Conservation (phyloP, 2,797 vertebrate species). For the Hemitrygon akajei region DNA sequence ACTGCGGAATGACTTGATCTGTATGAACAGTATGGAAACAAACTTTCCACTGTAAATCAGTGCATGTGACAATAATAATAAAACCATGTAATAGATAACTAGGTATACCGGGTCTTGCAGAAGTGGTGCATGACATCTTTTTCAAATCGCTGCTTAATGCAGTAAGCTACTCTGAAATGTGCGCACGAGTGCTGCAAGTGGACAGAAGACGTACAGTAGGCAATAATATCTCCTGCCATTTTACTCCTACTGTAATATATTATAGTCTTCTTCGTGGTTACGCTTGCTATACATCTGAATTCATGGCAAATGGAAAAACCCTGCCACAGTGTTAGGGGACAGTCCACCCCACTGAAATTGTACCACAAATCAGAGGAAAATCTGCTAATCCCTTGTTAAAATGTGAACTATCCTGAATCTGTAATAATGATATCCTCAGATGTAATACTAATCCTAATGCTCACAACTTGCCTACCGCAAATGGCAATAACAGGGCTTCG, state of each 20-base stretch:
- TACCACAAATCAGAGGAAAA: background rate
- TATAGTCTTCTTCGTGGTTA: background rate
- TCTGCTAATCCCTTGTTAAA: background rate
- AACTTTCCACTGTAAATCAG: no score
- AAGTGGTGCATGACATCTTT: background rate
- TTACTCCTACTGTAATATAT: background rate
- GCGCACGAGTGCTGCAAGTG: background rate
- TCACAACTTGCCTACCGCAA: background rate
- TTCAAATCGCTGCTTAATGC: background rate
- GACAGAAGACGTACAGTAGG: background rate
- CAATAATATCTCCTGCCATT: background rate
- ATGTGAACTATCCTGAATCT: background rate
- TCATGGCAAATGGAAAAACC: background rate
- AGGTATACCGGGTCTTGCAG: background rate
- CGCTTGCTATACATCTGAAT: background rate
- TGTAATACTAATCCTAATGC: background rate
- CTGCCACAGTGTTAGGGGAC: background rate
- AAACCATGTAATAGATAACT: no score
- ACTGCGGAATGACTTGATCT: no score
- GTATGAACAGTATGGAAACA: no score
- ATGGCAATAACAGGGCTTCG: background rate
- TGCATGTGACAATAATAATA: no score
- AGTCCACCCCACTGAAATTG: background rate
- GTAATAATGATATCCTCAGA: background rate
- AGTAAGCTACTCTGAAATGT: no score